Base-by-base conservation (phyloP, 2,113 vertebrate genomes). In the Laterallus jamaicensis region DNA sequence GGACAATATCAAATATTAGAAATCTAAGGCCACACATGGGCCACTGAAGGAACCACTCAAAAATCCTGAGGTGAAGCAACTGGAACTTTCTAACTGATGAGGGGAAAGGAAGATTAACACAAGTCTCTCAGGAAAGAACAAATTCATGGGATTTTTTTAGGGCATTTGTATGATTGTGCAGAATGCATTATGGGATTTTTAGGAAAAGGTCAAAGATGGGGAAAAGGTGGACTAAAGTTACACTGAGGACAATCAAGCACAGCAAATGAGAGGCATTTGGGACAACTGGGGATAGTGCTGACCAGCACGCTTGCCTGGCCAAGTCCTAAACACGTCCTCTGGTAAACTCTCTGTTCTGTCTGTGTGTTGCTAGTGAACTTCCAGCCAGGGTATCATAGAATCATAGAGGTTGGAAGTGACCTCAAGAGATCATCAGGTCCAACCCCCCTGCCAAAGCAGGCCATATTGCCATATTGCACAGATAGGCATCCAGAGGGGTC, bases 301-400 rank as follows among this genome's bases (percentile, higher is more conserved):
- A 25, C 19, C 52, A 63, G 15, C 37, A 59, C 20, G 21, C 10
- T 39, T 16, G 55, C 42, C 37, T 21, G 9, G 20, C 31, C 49
- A 44, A 13, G 21, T 66, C 21, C 52, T 31, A 24, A 28, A 6
- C 22, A 3, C 0, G 2, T 9, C 26, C n/a, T 24, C 4, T 1
- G 2, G 6, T 5, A n/a, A 60, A 2, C 15, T 24, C 39, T 39
- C 29, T 35, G 11, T 10, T 70, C 52, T 4, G 4, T 8, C 26
- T 14, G 6, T 6, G 54, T 19, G 58, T 47, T 4, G 1, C 40
- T 12, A 12, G 11, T 10, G 1, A 49, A 52, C 22, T 39, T 63
- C n/a, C 39, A 49, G 31, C 12, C 67, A 25, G 28, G 15, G 8
- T 2, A 54, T 44, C 42, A 44, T 7, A 44, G 42, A 44, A 44